Base-by-base conservation (phyloP, 2,888 invertebrate species). In the Acanthosoma haemorrhoidale region DNA sequence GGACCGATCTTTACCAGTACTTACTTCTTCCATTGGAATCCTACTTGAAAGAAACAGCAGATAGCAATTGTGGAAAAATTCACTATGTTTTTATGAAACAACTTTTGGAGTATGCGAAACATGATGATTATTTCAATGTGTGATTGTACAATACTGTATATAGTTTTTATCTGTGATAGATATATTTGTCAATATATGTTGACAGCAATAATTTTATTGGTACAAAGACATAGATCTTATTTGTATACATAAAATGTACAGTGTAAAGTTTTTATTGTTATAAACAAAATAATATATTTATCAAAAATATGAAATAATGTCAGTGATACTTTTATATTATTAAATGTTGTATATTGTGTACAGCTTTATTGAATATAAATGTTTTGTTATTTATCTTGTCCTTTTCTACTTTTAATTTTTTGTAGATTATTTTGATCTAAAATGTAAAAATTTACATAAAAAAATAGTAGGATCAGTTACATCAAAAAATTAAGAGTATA, bases 1-100 rank as follows among this genome's bases (percentile, higher is more conserved):
- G 87, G 3, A 83, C 83, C 2, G 87, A 90, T 77, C 82, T 87
- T 0, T 83, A 86, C 69, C 81, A 82, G 70, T 83, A 86, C 69
- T 82, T 91, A 73, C 80, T 88, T 51, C 78, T 84, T 71, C 85
- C 85, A 31, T 79, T 89, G 76, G 83, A 83, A 75, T 81, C 82
- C 67, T 84, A 84, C 75, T 77, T 86, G 60, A 82, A 85, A 64
- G 76, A 81, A 34, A 82, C 83, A 13, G 79, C 81, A 43, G 80
- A 82, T 60, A 86, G 88, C 3, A 87, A 85, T 75, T 89, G 89
- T 79, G 88, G 88, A 34, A 75, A 75, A 69, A 57, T 74, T 18
- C 39, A 61, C 25, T 66, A 70, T 31, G 71, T 74, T 31, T 74
- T 74, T 67, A 70, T 72, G 13, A 74, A 72, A 61, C 73, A 74